Evolutionary conservation across 30 jellyfish, hydroid and myxozoan species (phyloP), one percentile per base, ranked within the genome.

Genomic region (Cassiopea xamachana): DNA sequence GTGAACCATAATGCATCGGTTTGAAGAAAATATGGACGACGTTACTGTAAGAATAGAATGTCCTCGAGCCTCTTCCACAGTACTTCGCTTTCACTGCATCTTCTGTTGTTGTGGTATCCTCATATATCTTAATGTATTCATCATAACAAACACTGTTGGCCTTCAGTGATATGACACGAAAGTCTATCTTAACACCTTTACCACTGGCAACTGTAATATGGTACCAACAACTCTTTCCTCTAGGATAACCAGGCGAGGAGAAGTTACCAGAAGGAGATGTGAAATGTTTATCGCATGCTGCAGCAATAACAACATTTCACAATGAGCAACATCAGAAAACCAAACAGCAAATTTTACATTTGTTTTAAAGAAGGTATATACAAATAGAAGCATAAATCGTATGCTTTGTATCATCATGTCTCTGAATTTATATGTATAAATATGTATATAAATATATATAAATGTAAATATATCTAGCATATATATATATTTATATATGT

Each of bases 1-100:
- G 64, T 3, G 64, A 10, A 55, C 64, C 12, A 10, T 55, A 55
- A 55, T 55, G 12, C 81, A 50, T 10, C 3, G 81, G 50, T 50
- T 39, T 73, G 81, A 73, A 73, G 2, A 1, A 4, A 2, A 73
- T 50, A 73, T 14, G 55, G 19, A 73, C 55, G 19, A 10, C 39
- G 81, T 73, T 73, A 27, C 81, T 73, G 81, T 73, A 73, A 1
- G 81, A 73, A 7, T 13, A 10, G 55, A 73, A 73, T 13, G 81
- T 27, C 12, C 81, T 73, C 1, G 81, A 48, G 17, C 81, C 81
- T 2, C 39, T 2, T 16, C 81, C 81, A 39, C 81, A 73, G 81
- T 17, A 10, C 12, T 10, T 17, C 81, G 48, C 81, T 10, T 73
- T 73, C 81, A 39, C 8, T 2, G 81, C 12, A 15, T 50, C 81